Percentiles rank a stretch among this genome's conserved stretches.
Conservation (phyloP, 2,888 invertebrate genomes). For the Notodonta dromedarius region DNA sequence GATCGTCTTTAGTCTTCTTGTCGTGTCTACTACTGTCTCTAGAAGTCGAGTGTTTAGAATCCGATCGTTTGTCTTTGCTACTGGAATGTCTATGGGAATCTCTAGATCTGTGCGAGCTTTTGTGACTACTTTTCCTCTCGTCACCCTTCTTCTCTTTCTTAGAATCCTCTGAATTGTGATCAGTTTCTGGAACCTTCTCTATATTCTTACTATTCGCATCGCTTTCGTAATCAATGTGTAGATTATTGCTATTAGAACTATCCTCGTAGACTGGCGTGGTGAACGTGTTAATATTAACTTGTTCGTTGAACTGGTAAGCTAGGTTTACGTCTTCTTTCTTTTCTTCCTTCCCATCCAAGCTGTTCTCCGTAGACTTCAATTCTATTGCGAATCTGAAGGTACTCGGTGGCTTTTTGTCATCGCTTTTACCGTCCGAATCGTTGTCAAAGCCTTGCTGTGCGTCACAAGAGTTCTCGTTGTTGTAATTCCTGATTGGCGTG, state of each 20-base stretch:
- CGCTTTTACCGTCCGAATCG: conserved; percentile 56
- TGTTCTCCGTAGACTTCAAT: conserved; percentile 61
- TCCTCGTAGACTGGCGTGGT: conserved; percentile 74
- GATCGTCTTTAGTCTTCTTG: conserved; percentile 71
- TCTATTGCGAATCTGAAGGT: conserved; percentile 74
- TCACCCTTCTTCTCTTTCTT: conserved; percentile 66
- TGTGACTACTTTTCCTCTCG: conserved; percentile 66
- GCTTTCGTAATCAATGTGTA: conserved; percentile 78
- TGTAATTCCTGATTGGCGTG: conserved; percentile 76
- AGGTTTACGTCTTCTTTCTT: conserved; percentile 64
- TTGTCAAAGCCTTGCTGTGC: conserved; percentile 78
- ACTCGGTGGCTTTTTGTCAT: conserved; percentile 66
- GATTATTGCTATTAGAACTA: conserved; percentile 75
- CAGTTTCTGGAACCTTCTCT: conserved; percentile 64
- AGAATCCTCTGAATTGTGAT: conserved; percentile 60
- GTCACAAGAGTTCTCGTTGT: conserved; percentile 78
- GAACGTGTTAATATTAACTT: conserved; percentile 70
- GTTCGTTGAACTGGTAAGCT: conserved; percentile 69
- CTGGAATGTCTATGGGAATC: conserved; percentile 72
- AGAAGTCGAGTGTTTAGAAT: conserved; percentile 70
- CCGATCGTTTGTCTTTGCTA: conserved; percentile 69
- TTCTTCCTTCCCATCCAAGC: conserved; percentile 53
- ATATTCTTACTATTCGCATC: conserved; percentile 76
- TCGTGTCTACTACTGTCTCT: conserved; percentile 69
- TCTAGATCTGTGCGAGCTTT: conserved; percentile 71